A percentile compares a stretch with the other conserved stretches of the same genome.
Evolutionary conservation across 2,888 invertebrate genomes (phyloP).

Genomic region (Ceratothoa steindachneri): DNA sequence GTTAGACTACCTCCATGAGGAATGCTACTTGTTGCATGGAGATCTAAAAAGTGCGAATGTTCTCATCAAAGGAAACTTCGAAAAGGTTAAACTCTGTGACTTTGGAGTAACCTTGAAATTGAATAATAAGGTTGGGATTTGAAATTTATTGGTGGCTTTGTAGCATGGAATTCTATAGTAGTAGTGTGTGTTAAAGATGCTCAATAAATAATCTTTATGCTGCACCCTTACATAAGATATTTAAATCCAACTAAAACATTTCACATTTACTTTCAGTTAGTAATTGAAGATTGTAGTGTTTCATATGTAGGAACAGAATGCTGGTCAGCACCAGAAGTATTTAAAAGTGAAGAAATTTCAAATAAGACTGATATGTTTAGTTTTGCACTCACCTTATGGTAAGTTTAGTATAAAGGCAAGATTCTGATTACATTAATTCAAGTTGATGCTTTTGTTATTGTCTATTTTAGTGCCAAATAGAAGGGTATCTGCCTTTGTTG

Average conservation of each 20-base stretch:
- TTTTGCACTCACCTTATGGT: slow-evolving; percentile 58
- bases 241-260: too few species aligned
- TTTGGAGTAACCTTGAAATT: slow-evolving; percentile 73
- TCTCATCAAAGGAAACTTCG: slow-evolving; percentile 62
- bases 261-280: too few species aligned
- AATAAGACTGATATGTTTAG: slow-evolving; percentile 75
- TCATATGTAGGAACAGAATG: slow-evolving; percentile 69
- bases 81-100: slow-evolving; percentile 48
- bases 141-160: not conserved
- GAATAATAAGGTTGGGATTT: slow-evolving; percentile 42
- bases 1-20: slow-evolving; percentile 71
- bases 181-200: not conserved
- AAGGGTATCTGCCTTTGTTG: too few species aligned
- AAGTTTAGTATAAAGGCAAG: too few species aligned
- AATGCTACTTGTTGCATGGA: slow-evolving; percentile 68
- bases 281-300: slow-evolving; percentile 50
- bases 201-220: not conserved
- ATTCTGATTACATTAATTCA: too few species aligned
- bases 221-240: too few species aligned
- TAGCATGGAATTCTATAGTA: not conserved
- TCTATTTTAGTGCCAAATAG: too few species aligned
- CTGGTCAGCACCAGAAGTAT: slow-evolving; percentile 76
- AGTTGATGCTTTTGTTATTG: too few species aligned
- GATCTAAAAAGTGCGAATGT: slow-evolving; percentile 81
- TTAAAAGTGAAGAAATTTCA: slow-evolving; percentile 54